Evolutionary conservation across 2,888 invertebrate species (phyloP), one percentile per base, ranked within the genome.

Genomic region (Tuta absoluta): DNA sequence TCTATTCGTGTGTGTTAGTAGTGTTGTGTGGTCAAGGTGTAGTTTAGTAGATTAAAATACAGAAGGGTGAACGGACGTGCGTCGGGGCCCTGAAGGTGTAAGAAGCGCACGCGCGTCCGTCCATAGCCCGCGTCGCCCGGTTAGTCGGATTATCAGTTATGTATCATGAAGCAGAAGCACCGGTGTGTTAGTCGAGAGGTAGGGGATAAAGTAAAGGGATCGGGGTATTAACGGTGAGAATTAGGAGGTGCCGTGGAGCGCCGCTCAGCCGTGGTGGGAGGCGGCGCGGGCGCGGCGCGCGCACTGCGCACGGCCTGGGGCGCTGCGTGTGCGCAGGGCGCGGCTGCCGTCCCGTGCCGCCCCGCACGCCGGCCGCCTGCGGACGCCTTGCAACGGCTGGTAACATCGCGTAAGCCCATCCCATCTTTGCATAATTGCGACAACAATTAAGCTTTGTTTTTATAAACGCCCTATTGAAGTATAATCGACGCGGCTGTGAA

Each of bases 371-470:
- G 84, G 81, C 84, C 78, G 56, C 65, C 72, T 77, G 85, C 86
- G 82, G 82, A 77, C 80, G 81, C 84, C 81, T 76, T 85, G 93
- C 93, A 92, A 93, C 93, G 93, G 91, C 91, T 94, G 94, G 93
- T 93, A 93, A 93, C 93, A 93, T 94, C 93, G 94, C 94, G 93
- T 93, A 93, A 93, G 93, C 94, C 94, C 94, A 94, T 94, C 94
- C 94, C 94, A 93, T 93, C 72, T 85, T 91, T 88, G 84, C 89
- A 87, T 87, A 68, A 82, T 90, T 86, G 86, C 91, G 90, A 91
- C 91, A 91, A 91, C 91, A 91, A 91, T 91, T 91, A 91, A 91
- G 91, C 91, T 91, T 89, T 89, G 90, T 90, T 89, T 53, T 86
- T 76, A 67, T 80, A 75, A 73, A 73, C 72, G 75, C 80, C 84